phyloP scores from a whole-genome alignment of 2,113 vertebrate genomes.

The Cyprichromis sp. region DNA sequence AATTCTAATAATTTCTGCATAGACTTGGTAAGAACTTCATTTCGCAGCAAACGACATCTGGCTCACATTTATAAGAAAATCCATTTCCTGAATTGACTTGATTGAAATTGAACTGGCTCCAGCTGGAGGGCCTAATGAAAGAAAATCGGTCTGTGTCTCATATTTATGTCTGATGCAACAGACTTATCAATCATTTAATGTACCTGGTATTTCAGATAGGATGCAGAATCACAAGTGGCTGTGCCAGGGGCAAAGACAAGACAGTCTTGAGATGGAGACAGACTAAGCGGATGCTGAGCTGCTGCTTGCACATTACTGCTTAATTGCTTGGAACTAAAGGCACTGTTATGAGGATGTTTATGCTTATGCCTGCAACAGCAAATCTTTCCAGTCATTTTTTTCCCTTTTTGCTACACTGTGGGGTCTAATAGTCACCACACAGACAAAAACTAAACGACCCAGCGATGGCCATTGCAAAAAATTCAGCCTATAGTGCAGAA shows the following conservation, averaged over 20 bases:
- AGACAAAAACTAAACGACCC: conserved; percentile 9
- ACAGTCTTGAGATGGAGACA: conserved; percentile 34
- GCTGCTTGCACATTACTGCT: conserved; percentile 54
- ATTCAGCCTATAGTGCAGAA: conserved; percentile 14
- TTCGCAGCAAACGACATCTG: conserved; percentile 38
- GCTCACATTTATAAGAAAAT: conserved; percentile 55
- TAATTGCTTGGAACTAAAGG: conserved; percentile 67
- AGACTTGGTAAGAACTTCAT: conserved; percentile 24
- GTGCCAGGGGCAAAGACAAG: conserved; percentile 34
- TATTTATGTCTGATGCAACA: conserved; percentile 34
- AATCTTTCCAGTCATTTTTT: conserved; percentile 34
- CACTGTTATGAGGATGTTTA: conserved; percentile 58
- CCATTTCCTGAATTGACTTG: conserved; percentile 59
- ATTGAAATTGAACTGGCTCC: conserved; percentile 55
- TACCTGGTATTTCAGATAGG: conserved; percentile 31
- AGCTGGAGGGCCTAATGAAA: conserved; percentile 53
- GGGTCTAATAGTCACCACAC: conserved; percentile 24
- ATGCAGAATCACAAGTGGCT: conserved; percentile 26
- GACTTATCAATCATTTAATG: conserved; percentile 46
- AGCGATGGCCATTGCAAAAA: background rate
- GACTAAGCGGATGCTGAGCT: conserved; percentile 20
- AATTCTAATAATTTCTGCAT: background rate
- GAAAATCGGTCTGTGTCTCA: conserved; percentile 44
- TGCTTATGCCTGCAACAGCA: conserved; percentile 52
- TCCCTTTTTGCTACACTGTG: background rate